These are phyloP conservation scores for Miniopterus natalensis DNA, from an alignment of 2,113 vertebrate species.

Conservation along the genomic window DNA sequence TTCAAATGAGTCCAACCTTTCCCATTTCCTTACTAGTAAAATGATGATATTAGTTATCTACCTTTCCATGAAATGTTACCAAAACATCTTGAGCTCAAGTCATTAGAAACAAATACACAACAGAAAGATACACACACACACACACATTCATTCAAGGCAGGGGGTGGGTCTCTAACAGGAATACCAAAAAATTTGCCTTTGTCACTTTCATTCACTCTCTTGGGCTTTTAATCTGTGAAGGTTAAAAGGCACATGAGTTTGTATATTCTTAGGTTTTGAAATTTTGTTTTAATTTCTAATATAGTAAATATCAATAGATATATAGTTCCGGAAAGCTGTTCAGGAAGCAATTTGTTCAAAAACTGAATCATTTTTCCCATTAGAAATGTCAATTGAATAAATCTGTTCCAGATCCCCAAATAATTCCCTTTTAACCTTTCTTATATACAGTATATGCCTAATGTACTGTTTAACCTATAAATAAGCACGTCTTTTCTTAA, in stretches of 20 bases:
- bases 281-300: constrained; percentile 44
- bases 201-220: constrained; percentile 35
- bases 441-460: too few relatives aligned
- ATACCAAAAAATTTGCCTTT: constrained; percentile 15
- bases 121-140: not conserved
- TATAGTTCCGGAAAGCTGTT: not conserved
- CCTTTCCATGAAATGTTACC: not conserved
- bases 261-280: not conserved
- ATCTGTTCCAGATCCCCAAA: too few relatives aligned
- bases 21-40: constrained; percentile 27
- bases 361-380: too few relatives aligned
- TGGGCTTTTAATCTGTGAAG: not conserved
- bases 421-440: too few relatives aligned
- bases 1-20: not conserved
- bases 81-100: constrained; percentile 27
- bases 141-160: not conserved
- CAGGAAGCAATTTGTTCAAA: too few relatives aligned
- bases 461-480: too few relatives aligned
- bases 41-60: constrained; percentile 3
- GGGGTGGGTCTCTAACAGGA: not conserved
- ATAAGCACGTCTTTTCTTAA: too few relatives aligned
- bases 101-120: constrained; percentile 20
- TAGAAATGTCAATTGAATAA: too few relatives aligned
- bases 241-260: not conserved
- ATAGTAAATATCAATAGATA: not conserved